Evolutionary conservation across 2,113 vertebrate genomes (phyloP).

Genomic region (Ascaphus truei): DNA sequence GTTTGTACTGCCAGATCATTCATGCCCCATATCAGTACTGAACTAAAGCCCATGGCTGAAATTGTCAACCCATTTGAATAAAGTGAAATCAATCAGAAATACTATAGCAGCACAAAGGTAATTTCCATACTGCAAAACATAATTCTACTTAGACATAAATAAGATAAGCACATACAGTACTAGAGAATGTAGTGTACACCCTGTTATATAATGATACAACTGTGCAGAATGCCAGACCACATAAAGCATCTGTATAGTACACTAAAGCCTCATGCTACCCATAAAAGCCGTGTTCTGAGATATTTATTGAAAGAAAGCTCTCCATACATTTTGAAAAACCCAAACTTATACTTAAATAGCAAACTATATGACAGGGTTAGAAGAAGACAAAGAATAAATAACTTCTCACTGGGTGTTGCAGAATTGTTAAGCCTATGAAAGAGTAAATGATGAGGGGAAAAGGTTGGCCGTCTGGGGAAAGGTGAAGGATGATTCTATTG

Average conservation of each 20-base stretch:
- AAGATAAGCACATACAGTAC: too few species aligned
- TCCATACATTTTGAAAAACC: not conserved
- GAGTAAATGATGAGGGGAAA: slow-evolving; percentile 25
- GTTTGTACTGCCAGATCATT: too few species aligned
- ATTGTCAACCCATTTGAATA: too few species aligned
- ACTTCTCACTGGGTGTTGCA: slow-evolving; percentile 1
- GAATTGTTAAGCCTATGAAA: slow-evolving; percentile 3
- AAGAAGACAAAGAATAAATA: not conserved
- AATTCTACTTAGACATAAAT: too few species aligned
- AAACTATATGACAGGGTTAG: slow-evolving; percentile 26
- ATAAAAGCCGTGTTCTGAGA: not conserved
- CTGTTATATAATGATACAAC: too few species aligned
- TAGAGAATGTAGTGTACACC: too few species aligned
- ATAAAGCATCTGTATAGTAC: not conserved
- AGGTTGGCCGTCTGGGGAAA: slow-evolving; percentile 10
- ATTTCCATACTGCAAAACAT: too few species aligned
- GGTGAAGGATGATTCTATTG: slow-evolving; percentile 20
- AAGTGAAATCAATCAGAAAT: too few species aligned
- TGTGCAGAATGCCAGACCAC: not conserved
- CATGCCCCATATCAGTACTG: too few species aligned
- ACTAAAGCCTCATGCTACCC: not conserved
- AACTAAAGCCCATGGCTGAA: too few species aligned
- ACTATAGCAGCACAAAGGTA: too few species aligned
- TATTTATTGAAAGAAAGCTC: not conserved
- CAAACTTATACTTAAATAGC: slow-evolving; percentile 3